A percentile compares a stretch with the other conserved stretches of the same genome.
Evolutionary conservation across 1,140 invertebrate genomes (phyloP).

Genomic region (Panagrolaimus sp.): DNA sequence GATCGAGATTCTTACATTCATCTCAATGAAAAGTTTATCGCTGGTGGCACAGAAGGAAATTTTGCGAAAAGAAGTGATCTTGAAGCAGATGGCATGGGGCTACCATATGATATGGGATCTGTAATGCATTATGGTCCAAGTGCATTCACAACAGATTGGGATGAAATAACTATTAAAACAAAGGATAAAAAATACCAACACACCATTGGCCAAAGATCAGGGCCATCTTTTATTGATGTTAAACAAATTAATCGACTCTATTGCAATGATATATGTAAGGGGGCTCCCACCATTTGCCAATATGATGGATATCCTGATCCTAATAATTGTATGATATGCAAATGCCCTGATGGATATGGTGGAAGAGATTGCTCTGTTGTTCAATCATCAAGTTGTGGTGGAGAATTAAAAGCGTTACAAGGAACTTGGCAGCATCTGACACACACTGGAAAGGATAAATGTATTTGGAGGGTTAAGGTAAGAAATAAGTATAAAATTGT

Average conservation of each 20-base stretch:
- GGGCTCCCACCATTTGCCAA: not conserved
- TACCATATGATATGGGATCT: slow-evolving; percentile 58
- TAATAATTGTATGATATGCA: slow-evolving; percentile 52
- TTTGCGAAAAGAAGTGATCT: slow-evolving; percentile 42
- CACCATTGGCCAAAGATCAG: slow-evolving; percentile 53
- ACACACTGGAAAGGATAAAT: slow-evolving; percentile 39
- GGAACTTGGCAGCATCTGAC: slow-evolving; percentile 51
- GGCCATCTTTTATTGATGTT: slow-evolving; percentile 57
- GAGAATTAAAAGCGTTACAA: slow-evolving; percentile 41
- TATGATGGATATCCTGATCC: slow-evolving; percentile 55
- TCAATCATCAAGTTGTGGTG: slow-evolving; percentile 41
- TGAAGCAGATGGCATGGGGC: slow-evolving; percentile 53
- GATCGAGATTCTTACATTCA: slow-evolving; percentile 60
- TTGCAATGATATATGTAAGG: slow-evolving; percentile 33
- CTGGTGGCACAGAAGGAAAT: slow-evolving; percentile 52
- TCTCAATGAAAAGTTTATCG: slow-evolving; percentile 50
- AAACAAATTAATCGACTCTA: slow-evolving; percentile 57
- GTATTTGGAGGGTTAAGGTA: slow-evolving; percentile 48
- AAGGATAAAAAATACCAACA: slow-evolving; percentile 51
- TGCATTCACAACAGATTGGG: slow-evolving; percentile 56
- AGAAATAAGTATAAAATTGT: slow-evolving; percentile 8
- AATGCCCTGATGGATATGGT: slow-evolving; percentile 42
- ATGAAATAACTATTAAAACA: slow-evolving; percentile 53
- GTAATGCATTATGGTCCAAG: slow-evolving; percentile 57
- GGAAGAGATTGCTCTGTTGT: slow-evolving; percentile 31